phyloP scores from a whole-genome alignment of 2,797 vertebrate species.

The Gobio occitaniae region DNA sequence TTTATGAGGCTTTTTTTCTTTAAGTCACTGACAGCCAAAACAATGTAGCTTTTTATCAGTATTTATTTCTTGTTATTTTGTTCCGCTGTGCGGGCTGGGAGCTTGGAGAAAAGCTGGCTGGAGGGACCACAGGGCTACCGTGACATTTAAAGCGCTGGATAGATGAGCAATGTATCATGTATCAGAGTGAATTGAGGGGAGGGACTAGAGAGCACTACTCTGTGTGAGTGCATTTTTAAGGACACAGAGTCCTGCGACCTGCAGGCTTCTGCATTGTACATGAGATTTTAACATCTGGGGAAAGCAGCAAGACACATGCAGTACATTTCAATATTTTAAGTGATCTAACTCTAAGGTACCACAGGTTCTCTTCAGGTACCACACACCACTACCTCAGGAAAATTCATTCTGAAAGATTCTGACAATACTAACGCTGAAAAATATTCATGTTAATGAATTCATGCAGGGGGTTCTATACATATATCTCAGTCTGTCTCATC shows the following conservation, averaged over 20 bases:
- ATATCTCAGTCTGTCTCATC: not conserved
- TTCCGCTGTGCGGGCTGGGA: not conserved
- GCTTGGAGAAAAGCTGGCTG: constrained; percentile 3
- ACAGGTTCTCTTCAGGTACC: not conserved
- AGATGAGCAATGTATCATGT: constrained; percentile 62
- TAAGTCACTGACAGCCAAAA: not conserved
- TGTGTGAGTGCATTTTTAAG: constrained; percentile 4
- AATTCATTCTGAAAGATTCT: constrained; percentile 1
- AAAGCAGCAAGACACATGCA: not conserved
- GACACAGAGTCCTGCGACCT: not conserved
- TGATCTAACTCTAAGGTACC: not conserved
- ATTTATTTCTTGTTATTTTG: constrained; percentile 23
- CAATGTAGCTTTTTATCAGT: constrained; percentile 9
- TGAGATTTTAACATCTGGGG: constrained; percentile 17
- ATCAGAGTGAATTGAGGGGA: constrained; percentile 47
- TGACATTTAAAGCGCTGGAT: constrained; percentile 63
- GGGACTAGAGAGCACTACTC: constrained; percentile 20
- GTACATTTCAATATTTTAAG: constrained; percentile 17
- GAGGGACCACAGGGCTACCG: constrained; percentile 29
- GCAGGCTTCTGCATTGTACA: not conserved
- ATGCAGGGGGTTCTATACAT: not conserved
- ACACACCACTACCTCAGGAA: not conserved
- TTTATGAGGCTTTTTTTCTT: not conserved
- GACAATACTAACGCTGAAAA: not conserved
- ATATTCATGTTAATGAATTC: not conserved